Evolutionary conservation across 2,888 invertebrate genomes (phyloP), one percentile per base, ranked within the genome.

Genomic region (Coremacera marginata): DNA sequence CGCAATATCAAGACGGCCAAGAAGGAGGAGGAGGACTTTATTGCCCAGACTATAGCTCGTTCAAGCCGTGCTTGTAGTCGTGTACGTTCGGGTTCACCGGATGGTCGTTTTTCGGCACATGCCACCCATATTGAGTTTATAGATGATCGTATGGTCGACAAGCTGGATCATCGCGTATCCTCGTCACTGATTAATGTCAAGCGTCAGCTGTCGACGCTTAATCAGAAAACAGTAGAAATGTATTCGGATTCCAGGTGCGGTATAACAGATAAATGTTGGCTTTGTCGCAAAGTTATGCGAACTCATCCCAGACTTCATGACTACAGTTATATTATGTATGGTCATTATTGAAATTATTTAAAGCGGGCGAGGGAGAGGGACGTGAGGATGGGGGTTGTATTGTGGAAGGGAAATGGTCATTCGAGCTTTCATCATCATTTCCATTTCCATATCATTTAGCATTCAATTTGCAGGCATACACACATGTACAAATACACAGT

Each of bases 191-290:
- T 84, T 83, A 89, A 89, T 83, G 88, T 89, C 62, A 89, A 87
- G 81, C 88, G 89, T 75, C 89, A 89, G 77, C 79, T 89, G 78
- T 87, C 88, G 77, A 82, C 87, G 60, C 82, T 89, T 49, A 89
- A 88, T 83, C 86, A 87, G 80, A 88, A 86, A 80, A 89, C 89
- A 49, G 87, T 86, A 25, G 88, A 88, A 80, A 87, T 88, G 84
- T 89, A 89, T 83, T 86, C 88, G 82, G 89, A 89, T 83, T 88
- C 89, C 86, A 89, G 89, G 89, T 89, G 88, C 80, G 88, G 86
- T 81, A 86, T 88, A 82, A 83, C 83, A 79, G 86, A 87, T 85
- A 88, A 88, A 85, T 88, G 88, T 85, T 88, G 88, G 86, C 84
- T 88, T 37, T 88, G 88, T 83, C 88, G 88, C 82, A 88, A 88